Evolutionary conservation across 2,113 vertebrate species (phyloP).

Genomic region (Oxyura jamaicensis): DNA sequence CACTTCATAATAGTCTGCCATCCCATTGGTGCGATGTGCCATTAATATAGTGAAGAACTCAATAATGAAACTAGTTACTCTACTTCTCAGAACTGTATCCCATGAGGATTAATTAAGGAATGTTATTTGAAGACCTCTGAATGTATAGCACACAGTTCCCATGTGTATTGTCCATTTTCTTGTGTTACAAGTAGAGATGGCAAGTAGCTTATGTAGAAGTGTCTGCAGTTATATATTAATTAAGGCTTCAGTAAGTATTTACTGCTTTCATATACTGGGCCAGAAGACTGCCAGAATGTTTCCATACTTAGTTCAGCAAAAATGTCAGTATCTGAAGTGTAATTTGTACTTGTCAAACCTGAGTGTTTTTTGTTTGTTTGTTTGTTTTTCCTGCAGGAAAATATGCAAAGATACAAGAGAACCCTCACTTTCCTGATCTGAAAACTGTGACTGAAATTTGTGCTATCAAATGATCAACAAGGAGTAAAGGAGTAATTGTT

Average conservation of each 20-base stretch:
- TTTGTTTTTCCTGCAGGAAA: background rate
- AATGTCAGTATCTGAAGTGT: background rate
- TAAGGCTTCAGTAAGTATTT: background rate
- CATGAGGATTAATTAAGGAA: background rate
- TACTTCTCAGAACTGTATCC: background rate
- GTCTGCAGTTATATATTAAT: background rate
- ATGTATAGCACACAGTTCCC: background rate
- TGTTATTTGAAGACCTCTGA: background rate
- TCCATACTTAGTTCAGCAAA: background rate
- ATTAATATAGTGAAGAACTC: background rate
- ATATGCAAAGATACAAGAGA: background rate
- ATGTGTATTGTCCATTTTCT: background rate
- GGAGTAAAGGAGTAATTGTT: background rate
- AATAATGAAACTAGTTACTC: background rate
- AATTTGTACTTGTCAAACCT: background rate
- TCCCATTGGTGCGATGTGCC: background rate
- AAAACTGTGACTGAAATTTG: background rate
- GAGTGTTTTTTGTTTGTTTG: background rate
- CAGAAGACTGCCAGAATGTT: background rate
- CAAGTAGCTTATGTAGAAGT: background rate
- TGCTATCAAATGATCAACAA: background rate
- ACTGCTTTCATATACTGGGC: background rate
- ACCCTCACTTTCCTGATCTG: background rate
- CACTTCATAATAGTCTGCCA: background rate
- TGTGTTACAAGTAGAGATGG: background rate